phyloP scores from a whole-genome alignment of 2,113 vertebrate species.

The Aptenodytes forsteri region DNA sequence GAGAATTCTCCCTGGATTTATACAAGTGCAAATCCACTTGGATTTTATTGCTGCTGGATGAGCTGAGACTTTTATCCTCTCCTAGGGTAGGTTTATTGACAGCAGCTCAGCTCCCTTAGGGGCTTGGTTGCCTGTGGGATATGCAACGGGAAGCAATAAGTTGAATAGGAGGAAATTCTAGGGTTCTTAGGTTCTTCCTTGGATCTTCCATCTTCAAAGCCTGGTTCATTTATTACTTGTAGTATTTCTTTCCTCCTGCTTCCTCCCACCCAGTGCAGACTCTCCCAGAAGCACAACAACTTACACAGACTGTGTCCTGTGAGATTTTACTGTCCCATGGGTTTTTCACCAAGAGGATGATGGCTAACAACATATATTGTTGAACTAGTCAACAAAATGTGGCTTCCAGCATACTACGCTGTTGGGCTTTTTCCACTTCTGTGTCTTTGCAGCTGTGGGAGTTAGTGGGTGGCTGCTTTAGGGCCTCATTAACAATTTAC shows the following conservation, averaged over 20 bases:
- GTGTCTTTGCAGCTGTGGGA: background rate
- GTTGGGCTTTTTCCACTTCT: background rate
- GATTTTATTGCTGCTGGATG: conserved; percentile 17
- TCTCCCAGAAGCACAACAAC: background rate
- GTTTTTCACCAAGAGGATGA: background rate
- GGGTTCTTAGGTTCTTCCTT: background rate
- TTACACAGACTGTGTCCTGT: background rate
- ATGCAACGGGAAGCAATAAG: background rate
- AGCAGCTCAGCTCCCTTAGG: background rate
- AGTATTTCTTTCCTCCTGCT: background rate
- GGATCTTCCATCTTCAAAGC: background rate
- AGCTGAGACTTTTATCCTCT: conserved; percentile 10
- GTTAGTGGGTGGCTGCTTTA: conserved; percentile 36
- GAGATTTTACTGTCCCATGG: background rate
- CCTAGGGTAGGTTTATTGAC: background rate
- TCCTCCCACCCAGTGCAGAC: background rate
- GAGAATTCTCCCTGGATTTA: conserved; percentile 40
- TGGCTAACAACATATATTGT: background rate
- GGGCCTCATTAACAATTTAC: conserved; percentile 41
- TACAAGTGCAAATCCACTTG: conserved; percentile 15
- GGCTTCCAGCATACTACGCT: background rate
- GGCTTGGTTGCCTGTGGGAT: background rate
- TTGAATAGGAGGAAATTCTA: background rate
- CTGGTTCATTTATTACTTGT: background rate
- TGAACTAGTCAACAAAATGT: background rate